Base-by-base conservation (phyloP, 2,797 vertebrate genomes). In the Ptychadena robeensis region DNA sequence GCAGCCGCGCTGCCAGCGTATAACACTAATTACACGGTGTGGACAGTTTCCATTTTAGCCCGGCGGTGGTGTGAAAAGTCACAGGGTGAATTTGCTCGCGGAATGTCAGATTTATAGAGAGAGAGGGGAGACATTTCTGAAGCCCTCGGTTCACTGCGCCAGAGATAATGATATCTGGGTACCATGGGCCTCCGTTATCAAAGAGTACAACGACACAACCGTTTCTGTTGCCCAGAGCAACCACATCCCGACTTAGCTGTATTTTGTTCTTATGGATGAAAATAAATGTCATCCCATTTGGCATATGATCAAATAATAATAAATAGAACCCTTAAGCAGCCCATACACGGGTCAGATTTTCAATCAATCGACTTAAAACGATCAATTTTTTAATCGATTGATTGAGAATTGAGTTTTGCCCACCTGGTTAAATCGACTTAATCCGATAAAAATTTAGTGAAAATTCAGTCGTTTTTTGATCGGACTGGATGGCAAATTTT, bases 51-150 rank as follows among this genome's bases (percentile, higher is more conserved):
- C 37, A 77, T 78, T 78, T 82, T 69, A 64, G 48, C 57, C 44
- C 27, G 67, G 35, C 48, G 66, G 31, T 38, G 57, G 68, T 82
- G 81, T 64, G 59, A 82, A 65, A 25, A 77, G 53, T 69, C 66
- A 27, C 27, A 34, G 64, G 38, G 72, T 61, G 53, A 61, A 11
- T 69, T 35, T 76, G 28, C 37, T 67, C 15, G 15, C 37, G 28
- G 59, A 35, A 31, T 30, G 31, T 78, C 30, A 53, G 11, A 34
- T 57, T 15, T 4, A 25, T 10, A 14, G 74, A 37, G 59, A 37
- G 59, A 12, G 57, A 66, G 48, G 40, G 57, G 48, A 71, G 12
- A 65, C 37, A 71, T 76, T 82, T 66, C 40, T 59, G 25, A 75
- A 31, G 11, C 40, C 22, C 15, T 48, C 22, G 22, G 3, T 48